Evolutionary conservation across 2,888 invertebrate species (phyloP), one percentile per base, ranked within the genome.

Genomic region (Ceraclea dissimilis): DNA sequence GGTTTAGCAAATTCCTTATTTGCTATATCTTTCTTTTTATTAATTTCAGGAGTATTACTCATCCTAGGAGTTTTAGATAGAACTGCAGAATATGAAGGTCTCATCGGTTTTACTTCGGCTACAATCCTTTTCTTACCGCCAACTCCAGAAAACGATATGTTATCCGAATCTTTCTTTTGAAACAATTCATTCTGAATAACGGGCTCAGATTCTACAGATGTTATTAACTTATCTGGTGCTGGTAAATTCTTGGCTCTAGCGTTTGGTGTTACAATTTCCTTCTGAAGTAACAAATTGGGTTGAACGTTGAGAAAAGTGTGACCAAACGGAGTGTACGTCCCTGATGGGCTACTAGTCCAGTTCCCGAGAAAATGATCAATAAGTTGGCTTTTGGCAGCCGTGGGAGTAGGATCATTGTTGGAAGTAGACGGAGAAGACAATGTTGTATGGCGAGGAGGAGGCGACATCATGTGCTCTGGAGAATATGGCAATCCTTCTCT

Each of bases 61-160:
- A 77, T 81, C 61, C 78, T 79, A 33, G 75, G 72, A 60, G 77
- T 77, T 71, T 91, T 91, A 26, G 88, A 85, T 44, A 91, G 68
- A 6, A 91, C 89, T 73, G 90, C 90, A 0, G 91, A 91, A 69
- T 91, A 91, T 13, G 88, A 85, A 51, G 90, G 90, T 53, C 90
- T 80, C 90, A 90, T 90, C 0, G 90, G 90, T 66, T 88, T 88
- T 0, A 91, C 90, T 73, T 90, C 90, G 34, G 90, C 90, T 1
- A 90, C 84, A 69, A 88, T 89, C 51, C 90, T 79, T 56, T 86
- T 86, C 64, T 82, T 82, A 62, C 76, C 78, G 21, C 79, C 80
- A 56, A 79, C 78, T 64, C 80, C 79, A 51, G 46, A 20, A 34
- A 57, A 49, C 17, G 50, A 26, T 51, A 50, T 49, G 19, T 31